phyloP scores from a whole-genome alignment of 2,888 invertebrate species.

The Heliconius erato region DNA sequence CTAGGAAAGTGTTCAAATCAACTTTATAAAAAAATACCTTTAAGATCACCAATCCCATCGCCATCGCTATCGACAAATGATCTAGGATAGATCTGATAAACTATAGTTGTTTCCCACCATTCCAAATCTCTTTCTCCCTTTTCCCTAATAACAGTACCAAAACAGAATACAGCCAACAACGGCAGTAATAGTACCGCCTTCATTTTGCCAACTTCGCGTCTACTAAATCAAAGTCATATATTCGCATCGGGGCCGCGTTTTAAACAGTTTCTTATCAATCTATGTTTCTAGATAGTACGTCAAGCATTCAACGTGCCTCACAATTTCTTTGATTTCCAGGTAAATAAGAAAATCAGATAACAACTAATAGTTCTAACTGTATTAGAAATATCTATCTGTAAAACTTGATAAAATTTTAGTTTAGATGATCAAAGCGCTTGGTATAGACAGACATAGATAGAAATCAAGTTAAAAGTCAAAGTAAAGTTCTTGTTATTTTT shows the following conservation, averaged over 20 bases:
- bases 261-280: slow-evolving; percentile 33
- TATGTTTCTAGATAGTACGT: slow-evolving; percentile 8
- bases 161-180: slow-evolving; percentile 59
- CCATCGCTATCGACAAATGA: slow-evolving; percentile 92
- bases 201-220: slow-evolving; percentile 56
- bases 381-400: background rate
- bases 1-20: background rate
- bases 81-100: slow-evolving; percentile 93
- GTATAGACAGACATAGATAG: background rate
- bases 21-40: slow-evolving; percentile 68
- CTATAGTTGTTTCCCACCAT: slow-evolving; percentile 92
- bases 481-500: no score
- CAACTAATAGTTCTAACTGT: background rate
- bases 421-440: background rate
- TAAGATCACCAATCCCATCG: slow-evolving; percentile 89
- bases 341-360: background rate
- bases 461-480: background rate
- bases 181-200: slow-evolving; percentile 63
- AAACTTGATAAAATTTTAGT: background rate
- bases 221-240: slow-evolving; percentile 23
- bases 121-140: slow-evolving; percentile 67
- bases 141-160: slow-evolving; percentile 56
- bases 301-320: background rate
- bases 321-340: background rate
- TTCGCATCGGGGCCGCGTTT: slow-evolving; percentile 35